phyloP scores from a whole-genome alignment of 2,113 vertebrate genomes.

The Tichodroma muraria region DNA sequence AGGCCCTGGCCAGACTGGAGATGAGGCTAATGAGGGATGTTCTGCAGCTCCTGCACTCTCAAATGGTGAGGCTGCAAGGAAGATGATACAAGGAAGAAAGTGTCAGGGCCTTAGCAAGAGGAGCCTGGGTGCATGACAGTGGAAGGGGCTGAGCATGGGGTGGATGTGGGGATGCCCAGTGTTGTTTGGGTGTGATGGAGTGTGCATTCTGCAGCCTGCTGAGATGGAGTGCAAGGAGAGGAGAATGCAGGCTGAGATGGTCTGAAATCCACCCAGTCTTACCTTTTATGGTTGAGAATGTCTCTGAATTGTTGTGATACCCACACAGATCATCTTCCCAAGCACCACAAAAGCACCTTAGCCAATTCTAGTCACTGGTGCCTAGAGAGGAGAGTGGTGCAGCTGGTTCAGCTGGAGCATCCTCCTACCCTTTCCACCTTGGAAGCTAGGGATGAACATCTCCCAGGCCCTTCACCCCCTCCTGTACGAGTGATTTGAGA shows the following conservation, averaged over 20 bases:
- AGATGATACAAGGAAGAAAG: background rate
- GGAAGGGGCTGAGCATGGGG: background rate
- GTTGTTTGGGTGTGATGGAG: background rate
- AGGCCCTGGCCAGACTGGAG: background rate
- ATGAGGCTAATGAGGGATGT: background rate
- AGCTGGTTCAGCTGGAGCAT: background rate
- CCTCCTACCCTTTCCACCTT: background rate
- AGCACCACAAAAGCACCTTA: background rate
- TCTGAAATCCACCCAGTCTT: background rate
- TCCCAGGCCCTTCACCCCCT: background rate
- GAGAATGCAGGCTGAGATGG: background rate
- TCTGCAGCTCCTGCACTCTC: background rate
- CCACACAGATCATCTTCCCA: background rate
- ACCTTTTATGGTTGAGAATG: background rate
- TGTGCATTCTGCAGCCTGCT: background rate
- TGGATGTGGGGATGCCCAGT: background rate
- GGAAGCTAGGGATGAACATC: background rate
- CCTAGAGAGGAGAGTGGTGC: background rate
- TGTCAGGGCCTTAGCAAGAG: background rate
- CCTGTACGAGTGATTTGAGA: background rate
- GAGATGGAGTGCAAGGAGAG: background rate
- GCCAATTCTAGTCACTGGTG: background rate
- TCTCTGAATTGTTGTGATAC: background rate
- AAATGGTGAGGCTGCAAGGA: background rate
- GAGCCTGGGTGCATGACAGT: background rate